Base-by-base conservation (phyloP, 2,888 invertebrate genomes). In the Phorcus lineatus region DNA sequence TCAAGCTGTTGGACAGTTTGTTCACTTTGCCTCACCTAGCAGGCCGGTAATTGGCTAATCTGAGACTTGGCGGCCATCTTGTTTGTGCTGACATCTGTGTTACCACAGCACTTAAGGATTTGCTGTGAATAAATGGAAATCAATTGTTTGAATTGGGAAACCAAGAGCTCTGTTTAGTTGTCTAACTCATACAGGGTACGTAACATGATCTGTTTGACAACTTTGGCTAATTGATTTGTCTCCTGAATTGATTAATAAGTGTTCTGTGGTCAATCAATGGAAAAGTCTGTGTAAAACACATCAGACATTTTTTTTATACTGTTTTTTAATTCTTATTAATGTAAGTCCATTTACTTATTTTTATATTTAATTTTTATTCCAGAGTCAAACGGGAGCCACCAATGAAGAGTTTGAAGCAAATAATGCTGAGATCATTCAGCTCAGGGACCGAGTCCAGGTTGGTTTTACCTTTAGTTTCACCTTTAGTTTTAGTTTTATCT, bases 381-480 rank as follows among this genome's bases (percentile, higher is more conserved):
- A 84, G 84, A 81, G 84, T 19, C 82, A 83, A 22, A 74, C 77
- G 54, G 83, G 77, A 62, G 74, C 76, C 28, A 77, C 79, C 16
- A 55, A 31, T 19, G 53, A 62, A 57, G 77, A 82, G 52, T 57
- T 79, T n/a, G 57, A 76, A 24, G 62, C 79, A 19, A 76, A 75
- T 36, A 79, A 70, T 74, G 77, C 78, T n/a, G 83, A 82, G 40
- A 74, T 83, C 52, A 53, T 83, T 76, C 83, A 84, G 17, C 77
- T 85, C 31, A 81, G 82, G 52, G 81, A 80, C 40, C 79, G 80
- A 80, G 28, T 80, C 36, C 80, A 82, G 80, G 85, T 83, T 66
- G 47, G 77, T 31, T 16, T 76, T 47, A 47, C 47, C 47, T 6
- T 47, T 47, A 47, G 13, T 47, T 47, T 47, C 11, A 47, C 47